phyloP scores from a whole-genome alignment of 2,113 vertebrate genomes.

The Myocastor coypus region DNA sequence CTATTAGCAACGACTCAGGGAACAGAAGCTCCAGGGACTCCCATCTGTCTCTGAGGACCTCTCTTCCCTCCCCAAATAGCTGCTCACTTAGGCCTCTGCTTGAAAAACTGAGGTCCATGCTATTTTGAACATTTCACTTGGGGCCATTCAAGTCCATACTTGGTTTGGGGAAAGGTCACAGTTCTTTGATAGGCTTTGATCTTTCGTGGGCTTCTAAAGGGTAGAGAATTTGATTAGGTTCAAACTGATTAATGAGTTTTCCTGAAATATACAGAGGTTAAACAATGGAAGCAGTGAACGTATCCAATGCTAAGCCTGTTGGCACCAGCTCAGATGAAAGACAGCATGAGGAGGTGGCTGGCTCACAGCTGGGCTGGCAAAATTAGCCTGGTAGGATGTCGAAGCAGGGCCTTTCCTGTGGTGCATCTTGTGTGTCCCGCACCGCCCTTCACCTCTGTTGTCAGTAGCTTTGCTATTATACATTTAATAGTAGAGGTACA shows the following conservation, averaged over 20 bases:
- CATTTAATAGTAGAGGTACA: not conserved
- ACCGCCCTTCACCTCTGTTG: not conserved
- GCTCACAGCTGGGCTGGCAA: not conserved
- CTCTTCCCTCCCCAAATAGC: not conserved
- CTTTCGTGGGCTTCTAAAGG: not conserved
- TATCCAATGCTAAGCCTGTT: not conserved
- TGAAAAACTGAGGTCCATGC: constrained; percentile 55
- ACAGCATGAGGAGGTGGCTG: not conserved
- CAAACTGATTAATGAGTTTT: not conserved
- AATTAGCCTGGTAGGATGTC: not conserved
- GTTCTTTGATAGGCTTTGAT: not conserved
- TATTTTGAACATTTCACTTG: constrained; percentile 19
- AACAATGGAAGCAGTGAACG: not conserved
- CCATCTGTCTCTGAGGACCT: constrained; percentile 36
- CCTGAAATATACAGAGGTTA: not conserved
- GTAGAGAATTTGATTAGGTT: not conserved
- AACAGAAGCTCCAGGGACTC: constrained; percentile 39
- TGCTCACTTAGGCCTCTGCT: not conserved
- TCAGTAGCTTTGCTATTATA: not conserved
- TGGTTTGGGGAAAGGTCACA: constrained; percentile 44
- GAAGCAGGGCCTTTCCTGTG: not conserved
- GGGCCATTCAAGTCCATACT: constrained; percentile 66
- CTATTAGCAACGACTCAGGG: constrained; percentile 65
- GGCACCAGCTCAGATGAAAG: not conserved
- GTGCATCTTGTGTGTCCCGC: accelerated